Percentiles rank a stretch among this genome's conserved stretches.
These are phyloP conservation scores for Toxotes jaculatrix DNA, from an alignment of 2,113 vertebrate genomes.

Conservation along the genomic window DNA sequence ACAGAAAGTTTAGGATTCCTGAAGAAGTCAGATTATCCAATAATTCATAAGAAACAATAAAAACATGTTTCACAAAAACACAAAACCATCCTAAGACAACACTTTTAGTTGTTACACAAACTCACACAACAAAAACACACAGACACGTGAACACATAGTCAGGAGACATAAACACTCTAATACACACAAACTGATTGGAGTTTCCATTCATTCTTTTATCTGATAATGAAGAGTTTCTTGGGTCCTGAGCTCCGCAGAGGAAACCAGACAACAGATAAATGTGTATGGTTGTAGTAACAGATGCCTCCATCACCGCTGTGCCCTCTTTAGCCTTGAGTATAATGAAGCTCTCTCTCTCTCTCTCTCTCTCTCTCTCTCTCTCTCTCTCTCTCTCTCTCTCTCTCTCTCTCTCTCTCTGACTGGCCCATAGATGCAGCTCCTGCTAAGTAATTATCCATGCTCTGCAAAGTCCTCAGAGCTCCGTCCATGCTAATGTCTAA, in stretches of 20 bases:
- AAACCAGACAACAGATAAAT: constrained; percentile 31
- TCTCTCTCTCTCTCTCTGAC: constrained; percentile 27
- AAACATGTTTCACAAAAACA: too few relatives aligned
- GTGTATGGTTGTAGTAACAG: constrained; percentile 27
- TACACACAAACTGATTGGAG: constrained; percentile 4
- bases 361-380: too few relatives aligned
- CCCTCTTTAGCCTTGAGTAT: constrained; percentile 32
- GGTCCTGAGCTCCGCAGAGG: not conserved
- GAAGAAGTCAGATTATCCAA: too few relatives aligned
- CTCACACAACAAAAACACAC: too few relatives aligned
- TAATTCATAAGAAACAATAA: too few relatives aligned
- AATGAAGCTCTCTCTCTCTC: constrained; percentile 44
- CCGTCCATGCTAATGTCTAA: constrained; percentile 60
- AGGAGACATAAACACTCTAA: not conserved
- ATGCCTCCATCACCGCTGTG: constrained; percentile 26
- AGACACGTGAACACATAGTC: too few relatives aligned
- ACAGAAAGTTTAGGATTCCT: too few relatives aligned
- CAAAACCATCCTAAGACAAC: too few relatives aligned
- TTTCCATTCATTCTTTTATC: constrained; percentile 33
- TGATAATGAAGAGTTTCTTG: constrained; percentile 28
- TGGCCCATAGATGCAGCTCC: constrained; percentile 63
- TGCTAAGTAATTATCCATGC: constrained; percentile 69
- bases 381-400: too few relatives aligned
- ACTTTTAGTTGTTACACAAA: too few relatives aligned
- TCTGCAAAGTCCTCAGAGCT: constrained; percentile 53